Conservation (phyloP, 2,113 vertebrate species). For the Lepus americanus region DNA sequence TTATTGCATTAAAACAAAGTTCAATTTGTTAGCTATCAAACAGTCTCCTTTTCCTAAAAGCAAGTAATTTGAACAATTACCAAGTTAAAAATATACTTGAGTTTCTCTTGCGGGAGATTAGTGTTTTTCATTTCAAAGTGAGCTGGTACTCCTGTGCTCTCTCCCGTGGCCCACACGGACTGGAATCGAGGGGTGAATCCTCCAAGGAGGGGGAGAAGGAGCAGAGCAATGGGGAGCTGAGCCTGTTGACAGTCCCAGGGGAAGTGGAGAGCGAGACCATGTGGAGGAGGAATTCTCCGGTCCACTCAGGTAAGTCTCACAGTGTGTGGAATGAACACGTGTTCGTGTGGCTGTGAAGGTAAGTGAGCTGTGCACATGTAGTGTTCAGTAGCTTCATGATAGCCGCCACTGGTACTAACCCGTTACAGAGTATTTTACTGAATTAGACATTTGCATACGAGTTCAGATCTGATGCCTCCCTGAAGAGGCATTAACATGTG, state of each 20-base stretch:
- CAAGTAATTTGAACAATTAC: slow-evolving; percentile 61
- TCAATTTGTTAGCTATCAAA: slow-evolving; percentile 64
- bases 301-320: background rate
- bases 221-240: background rate
- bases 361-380: fast-evolving
- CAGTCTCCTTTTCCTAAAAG: background rate
- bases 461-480: background rate
- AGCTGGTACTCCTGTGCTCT: background rate
- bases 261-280: fast-evolving
- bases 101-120: slow-evolving; percentile 78
- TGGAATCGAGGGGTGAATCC: background rate
- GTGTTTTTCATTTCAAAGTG: slow-evolving; percentile 72
- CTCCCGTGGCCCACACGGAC: background rate
- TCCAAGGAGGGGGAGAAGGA: background rate
- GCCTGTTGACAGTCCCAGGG: background rate
- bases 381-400: background rate
- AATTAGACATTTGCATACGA: background rate
- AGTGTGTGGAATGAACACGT: background rate
- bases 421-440: background rate
- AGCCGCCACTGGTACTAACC: background rate
- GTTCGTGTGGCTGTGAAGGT: background rate
- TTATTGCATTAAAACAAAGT: slow-evolving; percentile 76
- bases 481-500: background rate
- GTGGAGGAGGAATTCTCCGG: background rate
- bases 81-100: background rate